Conservation (phyloP, 2,797 vertebrate genomes). For the Pangasius larnaudii region DNA sequence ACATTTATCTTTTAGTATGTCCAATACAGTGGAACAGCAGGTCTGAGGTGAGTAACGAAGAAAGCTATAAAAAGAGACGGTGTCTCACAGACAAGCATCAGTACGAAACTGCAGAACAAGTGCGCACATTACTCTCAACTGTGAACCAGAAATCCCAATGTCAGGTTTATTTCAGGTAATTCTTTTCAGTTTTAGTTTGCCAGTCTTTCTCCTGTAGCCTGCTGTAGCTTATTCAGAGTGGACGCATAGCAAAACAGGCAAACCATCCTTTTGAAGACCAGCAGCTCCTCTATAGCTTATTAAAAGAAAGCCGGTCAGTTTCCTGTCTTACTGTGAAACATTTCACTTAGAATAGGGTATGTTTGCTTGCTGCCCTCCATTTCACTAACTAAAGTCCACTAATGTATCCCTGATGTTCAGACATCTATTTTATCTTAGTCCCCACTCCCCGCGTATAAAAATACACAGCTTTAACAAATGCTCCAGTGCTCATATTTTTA, state of each 20-base stretch:
- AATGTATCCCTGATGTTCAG: not conserved
- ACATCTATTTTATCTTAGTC: not conserved
- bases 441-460: not conserved
- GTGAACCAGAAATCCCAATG: not conserved
- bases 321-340: not conserved
- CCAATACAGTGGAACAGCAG: not conserved
- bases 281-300: not conserved
- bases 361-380: not conserved
- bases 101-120: slow-evolving; percentile 11
- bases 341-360: not conserved
- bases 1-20: not conserved
- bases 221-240: not conserved
- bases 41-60: slow-evolving; percentile 14
- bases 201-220: not conserved
- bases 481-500: not conserved
- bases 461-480: not conserved
- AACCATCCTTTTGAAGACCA: not conserved
- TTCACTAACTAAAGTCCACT: not conserved
- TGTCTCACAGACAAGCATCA: not conserved
- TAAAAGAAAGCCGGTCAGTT: not conserved
- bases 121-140: not conserved
- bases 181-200: not conserved
- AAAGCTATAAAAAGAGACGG: slow-evolving; percentile 6
- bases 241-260: not conserved
- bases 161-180: slow-evolving; percentile 13